These are phyloP conservation scores for Neosalanx taihuensis DNA, from an alignment of 2,797 vertebrate species.

Conservation along the genomic window DNA sequence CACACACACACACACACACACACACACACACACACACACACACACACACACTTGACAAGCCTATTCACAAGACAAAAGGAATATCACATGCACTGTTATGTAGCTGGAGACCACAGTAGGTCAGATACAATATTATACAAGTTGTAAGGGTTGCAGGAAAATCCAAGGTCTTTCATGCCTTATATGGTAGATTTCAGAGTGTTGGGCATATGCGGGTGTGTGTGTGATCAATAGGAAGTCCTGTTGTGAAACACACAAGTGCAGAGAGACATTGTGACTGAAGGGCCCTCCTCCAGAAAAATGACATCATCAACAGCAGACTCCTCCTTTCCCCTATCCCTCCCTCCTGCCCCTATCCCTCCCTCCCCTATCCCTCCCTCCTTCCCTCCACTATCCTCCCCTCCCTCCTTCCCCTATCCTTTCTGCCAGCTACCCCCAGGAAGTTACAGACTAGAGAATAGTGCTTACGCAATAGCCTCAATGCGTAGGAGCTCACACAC, in stretches of 20 bases:
- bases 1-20: too few relatives aligned
- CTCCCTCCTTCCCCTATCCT: not conserved
- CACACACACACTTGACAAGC: not conserved
- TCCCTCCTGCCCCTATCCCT: constrained; percentile 16
- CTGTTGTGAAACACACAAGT: constrained; percentile 24
- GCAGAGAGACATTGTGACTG: constrained; percentile 16
- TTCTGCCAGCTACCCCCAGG: not conserved
- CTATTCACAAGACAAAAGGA: too few relatives aligned
- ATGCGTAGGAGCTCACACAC: not conserved
- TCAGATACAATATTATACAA: too few relatives aligned
- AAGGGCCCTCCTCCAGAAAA: not conserved
- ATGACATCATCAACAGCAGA: constrained; percentile 14
- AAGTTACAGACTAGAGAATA: not conserved
- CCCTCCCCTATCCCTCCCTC: constrained; percentile 14
- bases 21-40: not conserved
- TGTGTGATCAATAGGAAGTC: constrained; percentile 6
- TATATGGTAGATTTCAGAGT: not conserved
- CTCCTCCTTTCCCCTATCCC: not conserved
- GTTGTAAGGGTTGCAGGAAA: not conserved
- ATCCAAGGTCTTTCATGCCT: not conserved
- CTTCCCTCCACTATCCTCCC: constrained; percentile 8
- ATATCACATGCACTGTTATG: too few relatives aligned
- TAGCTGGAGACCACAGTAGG: too few relatives aligned
- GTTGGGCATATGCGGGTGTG: not conserved
- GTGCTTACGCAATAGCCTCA: not conserved